These are phyloP conservation scores for Riparia riparia DNA, from an alignment of 2,113 vertebrate genomes.

Conservation along the genomic window DNA sequence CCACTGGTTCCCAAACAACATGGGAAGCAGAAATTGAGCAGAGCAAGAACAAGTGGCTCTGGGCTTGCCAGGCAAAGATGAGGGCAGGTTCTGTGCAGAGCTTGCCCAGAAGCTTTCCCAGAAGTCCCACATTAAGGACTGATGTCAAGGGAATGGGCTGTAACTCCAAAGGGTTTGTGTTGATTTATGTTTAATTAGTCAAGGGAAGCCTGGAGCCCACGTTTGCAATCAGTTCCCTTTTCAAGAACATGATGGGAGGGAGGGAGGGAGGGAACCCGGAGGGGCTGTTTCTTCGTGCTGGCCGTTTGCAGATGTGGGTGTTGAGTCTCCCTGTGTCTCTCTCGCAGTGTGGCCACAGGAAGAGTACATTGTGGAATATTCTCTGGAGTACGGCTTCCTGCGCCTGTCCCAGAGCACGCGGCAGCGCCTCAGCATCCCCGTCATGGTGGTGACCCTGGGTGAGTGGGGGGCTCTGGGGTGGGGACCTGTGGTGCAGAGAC, in stretches of 20 bases:
- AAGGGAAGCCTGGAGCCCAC: not conserved
- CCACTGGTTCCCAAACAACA: not conserved
- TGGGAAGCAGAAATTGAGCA: not conserved
- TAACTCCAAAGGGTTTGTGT: not conserved
- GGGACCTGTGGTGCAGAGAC: not conserved
- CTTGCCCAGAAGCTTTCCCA: not conserved
- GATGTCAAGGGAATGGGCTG: not conserved
- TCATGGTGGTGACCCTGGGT: slow-evolving; percentile 98
- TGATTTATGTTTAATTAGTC: not conserved
- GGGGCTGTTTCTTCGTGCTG: not conserved
- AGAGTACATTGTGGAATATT: slow-evolving; percentile 97
- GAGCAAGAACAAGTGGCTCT: not conserved
- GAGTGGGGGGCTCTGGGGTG: slow-evolving; percentile 44
- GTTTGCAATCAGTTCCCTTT: not conserved
- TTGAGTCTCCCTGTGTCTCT: not conserved
- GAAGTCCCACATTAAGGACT: not conserved
- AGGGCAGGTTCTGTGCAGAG: not conserved
- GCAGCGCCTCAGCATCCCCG: slow-evolving; percentile 94
- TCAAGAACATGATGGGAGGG: not conserved
- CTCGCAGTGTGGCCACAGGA: slow-evolving; percentile 92
- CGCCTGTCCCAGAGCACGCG: slow-evolving; percentile 93
- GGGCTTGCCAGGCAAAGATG: not conserved
- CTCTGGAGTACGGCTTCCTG: slow-evolving; percentile 94
- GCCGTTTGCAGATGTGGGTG: not conserved
- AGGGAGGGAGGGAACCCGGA: not conserved